Conservation (phyloP, 53 echinoderm and acorn worm genomes). For the Arbacia lixula region DNA sequence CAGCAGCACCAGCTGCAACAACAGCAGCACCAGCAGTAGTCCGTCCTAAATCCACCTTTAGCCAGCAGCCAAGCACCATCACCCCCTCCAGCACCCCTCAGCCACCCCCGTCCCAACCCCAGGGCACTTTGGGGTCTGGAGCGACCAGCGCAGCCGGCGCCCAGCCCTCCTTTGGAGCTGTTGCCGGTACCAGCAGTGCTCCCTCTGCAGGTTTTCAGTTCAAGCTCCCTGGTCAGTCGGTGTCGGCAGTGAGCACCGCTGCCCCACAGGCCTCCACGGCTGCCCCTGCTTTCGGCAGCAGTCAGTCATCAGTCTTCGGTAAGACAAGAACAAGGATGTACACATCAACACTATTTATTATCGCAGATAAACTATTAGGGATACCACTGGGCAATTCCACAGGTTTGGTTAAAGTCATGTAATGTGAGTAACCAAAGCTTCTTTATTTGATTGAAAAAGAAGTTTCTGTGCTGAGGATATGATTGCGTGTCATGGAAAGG, state of each 20-base stretch:
- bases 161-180: conserved; percentile 10
- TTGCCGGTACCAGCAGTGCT: not conserved
- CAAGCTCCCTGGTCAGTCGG: conserved; percentile 18
- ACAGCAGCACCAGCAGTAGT: not conserved
- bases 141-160: not conserved
- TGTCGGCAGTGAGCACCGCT: not conserved
- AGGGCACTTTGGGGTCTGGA: not conserved
- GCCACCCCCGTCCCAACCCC: not conserved
- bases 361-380: no score
- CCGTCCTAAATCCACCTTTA: conserved; percentile 1
- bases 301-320: conserved; percentile 40
- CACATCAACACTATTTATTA: no score
- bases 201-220: conserved; percentile 39
- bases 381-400: no score
- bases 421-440: no score
- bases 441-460: no score
- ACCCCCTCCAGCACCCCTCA: not conserved
- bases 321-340: no score
- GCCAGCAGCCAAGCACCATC: not conserved
- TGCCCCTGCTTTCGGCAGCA: conserved; percentile 11
- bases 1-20: not conserved
- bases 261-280: not conserved
- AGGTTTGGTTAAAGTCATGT: no score
- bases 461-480: no score
- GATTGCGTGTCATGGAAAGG: no score